Base-by-base conservation (phyloP, 2,888 invertebrate species). In the Dryomyza anilis region DNA sequence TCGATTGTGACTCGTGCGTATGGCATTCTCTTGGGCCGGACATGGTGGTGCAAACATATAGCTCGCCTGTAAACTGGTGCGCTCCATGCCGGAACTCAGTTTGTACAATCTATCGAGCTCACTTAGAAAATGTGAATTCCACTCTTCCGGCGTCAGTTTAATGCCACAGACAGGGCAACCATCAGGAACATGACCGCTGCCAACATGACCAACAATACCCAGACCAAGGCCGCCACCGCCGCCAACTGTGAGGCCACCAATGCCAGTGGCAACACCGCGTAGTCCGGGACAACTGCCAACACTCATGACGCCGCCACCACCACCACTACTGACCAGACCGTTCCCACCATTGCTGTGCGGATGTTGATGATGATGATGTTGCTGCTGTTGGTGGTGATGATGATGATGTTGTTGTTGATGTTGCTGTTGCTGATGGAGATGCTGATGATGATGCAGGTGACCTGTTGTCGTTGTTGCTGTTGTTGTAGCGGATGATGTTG, bases 161-260 rank as follows among this genome's bases (percentile, higher is more conserved):
- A 90, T 83, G 7, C 91, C 90, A 77, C 91, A 91, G 52, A 91
- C 87, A 14, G 91, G 91, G 81, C 91, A 91, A 66, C 81, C 73
- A 68, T 83, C 82, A 66, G 82, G 81, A 62, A 82, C 74, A 71
- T 79, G 78, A 33, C 78, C 70, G 3, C 66, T 64, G 0, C 74
- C 78, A 7, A 70, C 73, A 12, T 65, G 46, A 23, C 66, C 67
- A n/a, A n/a, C n/a, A 25, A 36, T 56, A 25, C 69, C 65, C 33
- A 73, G 77, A 16, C 67, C 67, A 23, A 29, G 56, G 52, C 63
- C 67, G n/a, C 55, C 57, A 36, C 50, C 46, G 39, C 59, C 61
- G 27, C 64, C 66, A 14, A 75, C 72, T 67, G 77, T 70, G 57
- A 77, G 57, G 10, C 77, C 75, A 6, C 73, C 73, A 14, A 58